Base-by-base conservation (phyloP, 2,888 invertebrate genomes). In the Adelognathus sp. region DNA sequence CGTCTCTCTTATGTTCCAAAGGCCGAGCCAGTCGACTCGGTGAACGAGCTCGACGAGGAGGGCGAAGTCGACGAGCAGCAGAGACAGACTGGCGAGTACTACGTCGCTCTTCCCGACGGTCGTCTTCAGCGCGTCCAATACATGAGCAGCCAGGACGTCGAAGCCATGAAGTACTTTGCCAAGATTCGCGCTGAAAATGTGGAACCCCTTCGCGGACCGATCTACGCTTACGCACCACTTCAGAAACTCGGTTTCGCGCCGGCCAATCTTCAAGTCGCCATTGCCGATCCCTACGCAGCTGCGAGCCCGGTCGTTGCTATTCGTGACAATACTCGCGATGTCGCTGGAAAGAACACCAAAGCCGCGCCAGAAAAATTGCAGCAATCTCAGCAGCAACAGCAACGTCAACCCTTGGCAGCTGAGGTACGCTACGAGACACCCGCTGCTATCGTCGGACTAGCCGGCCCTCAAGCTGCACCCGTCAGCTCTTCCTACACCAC, bases 81-180 rank as follows among this genome's bases (percentile, higher is more conserved):
- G 1, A 88, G 87, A 60, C 88, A 90, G 58, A 76, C 86, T 18
- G 95, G 95, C 4, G 93, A 94, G 29, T 95, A 95, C 88, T 95
- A 94, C 88, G 92, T 95, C 5, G 93, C 95, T 41, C 92, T 95
- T 79, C 95, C 95, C 1, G 93, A 92, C 76, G 93, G 94, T 2
- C 93, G 94, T 81, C 92, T 95, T 1, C 95, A 95, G 84, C 92
- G 93, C 73, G 94, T 95, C 11, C 93, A 92, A 82, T 95, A 94
- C 90, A 92, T 93, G 76, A 94, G 94, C 86, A 88, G 90, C n/a
- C 91, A 92, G 81, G 92, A 93, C 84, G 80, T 89, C 46, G 89
- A 89, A 36, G 94, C 94, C 69, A 95, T 95, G 94, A 94, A 93
- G 18, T 94, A 94, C 86, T 93, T 93, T 41, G 95, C 95, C 7